phyloP scores from a whole-genome alignment of 2,888 invertebrate genomes.

The Atethmia centrago region DNA sequence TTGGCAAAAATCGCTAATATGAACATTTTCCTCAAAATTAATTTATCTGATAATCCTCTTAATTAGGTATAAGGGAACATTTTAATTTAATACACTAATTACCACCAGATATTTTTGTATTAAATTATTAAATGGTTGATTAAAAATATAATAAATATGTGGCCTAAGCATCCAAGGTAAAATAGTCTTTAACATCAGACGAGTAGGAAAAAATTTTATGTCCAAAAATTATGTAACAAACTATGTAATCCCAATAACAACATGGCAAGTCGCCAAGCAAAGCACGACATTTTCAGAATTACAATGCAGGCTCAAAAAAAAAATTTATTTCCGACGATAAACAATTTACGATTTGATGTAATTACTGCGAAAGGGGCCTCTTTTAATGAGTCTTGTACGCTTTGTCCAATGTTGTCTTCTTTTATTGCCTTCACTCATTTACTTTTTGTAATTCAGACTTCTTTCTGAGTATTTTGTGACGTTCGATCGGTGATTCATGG shows the following conservation, averaged over 20 bases:
- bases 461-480: not conserved
- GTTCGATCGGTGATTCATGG: not conserved
- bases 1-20: not conserved
- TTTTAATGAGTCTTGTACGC: slow-evolving; percentile 14
- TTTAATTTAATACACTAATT: not conserved
- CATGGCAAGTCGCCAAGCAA: slow-evolving; percentile 42
- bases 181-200: not conserved
- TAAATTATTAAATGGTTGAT: not conserved
- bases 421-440: slow-evolving; percentile 9
- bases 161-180: not conserved
- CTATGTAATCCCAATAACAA: slow-evolving; percentile 26
- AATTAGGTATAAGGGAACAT: slow-evolving; percentile 6
- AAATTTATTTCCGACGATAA: slow-evolving; percentile 32
- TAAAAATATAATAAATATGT: not conserved
- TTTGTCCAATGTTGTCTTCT: not conserved
- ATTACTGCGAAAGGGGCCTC: slow-evolving; percentile 29
- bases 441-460: not conserved
- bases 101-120: not conserved
- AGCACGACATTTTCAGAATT: slow-evolving; percentile 39
- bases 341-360: slow-evolving; percentile 31
- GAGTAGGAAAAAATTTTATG: slow-evolving; percentile 8
- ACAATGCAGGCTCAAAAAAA: slow-evolving; percentile 37
- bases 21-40: not conserved
- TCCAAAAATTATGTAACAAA: slow-evolving; percentile 22
- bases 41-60: not conserved